Base-by-base conservation (phyloP, 2,113 vertebrate genomes). In the Climacteris rufus region DNA sequence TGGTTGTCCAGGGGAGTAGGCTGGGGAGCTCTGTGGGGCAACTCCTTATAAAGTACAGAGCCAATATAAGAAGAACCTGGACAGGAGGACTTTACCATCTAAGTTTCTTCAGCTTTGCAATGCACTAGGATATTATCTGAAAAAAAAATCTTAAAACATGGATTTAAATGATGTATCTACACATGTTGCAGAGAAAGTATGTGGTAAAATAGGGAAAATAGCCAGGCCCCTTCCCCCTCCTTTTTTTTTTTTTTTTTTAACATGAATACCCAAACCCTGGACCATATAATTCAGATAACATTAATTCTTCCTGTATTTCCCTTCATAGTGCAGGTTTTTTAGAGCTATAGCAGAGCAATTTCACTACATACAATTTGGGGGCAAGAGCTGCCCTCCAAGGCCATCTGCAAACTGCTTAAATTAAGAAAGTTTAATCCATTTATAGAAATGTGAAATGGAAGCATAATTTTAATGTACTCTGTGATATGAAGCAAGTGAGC, bases 161-260 rank as follows among this genome's bases (percentile, higher is more conserved):
- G 1, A 15, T 31, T 87, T 61, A 87, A 77, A 31, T 76, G 2
- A 16, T 33, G 1, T n/a, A 4, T 44, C 16, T 66, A 19, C 15
- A 35, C 3, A 45, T 4, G 2, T 53, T 64, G 2, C 21, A 47
- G 11, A 52, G n/a, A 17, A 83, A 44, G 0, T 27, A 17, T 13
- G 14, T 45, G 17, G 4, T 25, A 27, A 45, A 92, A 54, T 31
- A 52, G 2, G 7, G 17, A 31, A 93, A 83, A 80, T 23, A 49
- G 7, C 8, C 11, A 77, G 50, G 72, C n/a, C 5, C 0, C 0
- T 1, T 0, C 1, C 1, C 1, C 5, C 4, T 2, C 42, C 42
- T 42, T 42, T 1, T 5, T 11, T 35, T 27, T 47, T 33, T n/a
- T 65, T 78, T 39, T 52, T 63, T 20, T 14, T 3, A 31, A 15